Base-by-base conservation (phyloP, 2,113 vertebrate species). In the Leptosomus discolor region DNA sequence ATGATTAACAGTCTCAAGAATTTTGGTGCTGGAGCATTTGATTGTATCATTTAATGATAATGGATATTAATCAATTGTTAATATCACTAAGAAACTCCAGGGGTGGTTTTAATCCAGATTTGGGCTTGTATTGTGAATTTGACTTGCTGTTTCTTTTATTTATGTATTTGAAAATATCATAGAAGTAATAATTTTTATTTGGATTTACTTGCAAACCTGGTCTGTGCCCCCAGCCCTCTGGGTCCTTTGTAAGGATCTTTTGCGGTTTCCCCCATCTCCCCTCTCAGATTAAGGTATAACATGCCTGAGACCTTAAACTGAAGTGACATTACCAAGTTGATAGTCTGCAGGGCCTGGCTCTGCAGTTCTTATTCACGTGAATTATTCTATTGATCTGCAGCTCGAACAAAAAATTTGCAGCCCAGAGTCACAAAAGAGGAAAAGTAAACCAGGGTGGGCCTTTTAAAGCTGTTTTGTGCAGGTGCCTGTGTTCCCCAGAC, bases 401-500 rank as follows among this genome's bases (percentile, higher is more conserved):
- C 43, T 56, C 0, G 1, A 48, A 41, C 58, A 32, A 58, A 87
- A 64, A 41, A 21, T 7, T 9, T 43, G 34, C 23, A 75, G 57
- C 46, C 39, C 4, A 9, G 56, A 43, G 69, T 53, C 14, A 19
- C 2, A 12, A 51, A 54, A 32, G 51, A 54, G 29, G 22, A 70
- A 12, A 37, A 36, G 7, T 16, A 54, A 46, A 21, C 6, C 1
- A 2, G 32, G 5, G 6, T 24, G 32, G 11, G 7, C 10, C 36
- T 57, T 77, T 39, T 29, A 14, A 46, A 7, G 17, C 5, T 1
- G 0, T 63, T 76, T 37, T 34, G 1, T 51, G 8, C 5, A 3
- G 8, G 32, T 29, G 57, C 19, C 14, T 9, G 0, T 8, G 37
- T 51, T 29, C 14, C 56, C 3, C 0, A 2, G 85, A 15, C 8